A percentile compares a stretch with the other conserved stretches of the same genome.
Conservation (phyloP, 2,888 invertebrate genomes). For the Argyresthia goedartella region DNA sequence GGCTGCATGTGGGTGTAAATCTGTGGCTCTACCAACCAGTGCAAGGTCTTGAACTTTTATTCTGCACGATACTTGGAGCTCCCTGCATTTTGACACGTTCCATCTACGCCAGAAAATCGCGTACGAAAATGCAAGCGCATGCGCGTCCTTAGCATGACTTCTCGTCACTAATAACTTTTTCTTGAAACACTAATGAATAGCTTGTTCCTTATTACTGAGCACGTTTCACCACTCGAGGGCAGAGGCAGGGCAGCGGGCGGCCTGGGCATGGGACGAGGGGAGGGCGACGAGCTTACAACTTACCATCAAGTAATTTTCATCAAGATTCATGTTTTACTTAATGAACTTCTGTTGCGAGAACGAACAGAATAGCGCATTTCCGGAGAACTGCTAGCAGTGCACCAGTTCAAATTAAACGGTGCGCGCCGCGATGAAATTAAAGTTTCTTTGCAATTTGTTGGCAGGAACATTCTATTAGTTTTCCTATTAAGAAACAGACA, state of each 20-base stretch:
- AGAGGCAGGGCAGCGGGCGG: slow-evolving; percentile 12
- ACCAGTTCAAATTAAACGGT: slow-evolving; percentile 3
- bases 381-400: not conserved
- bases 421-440: slow-evolving; percentile 1
- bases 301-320: slow-evolving; percentile 51
- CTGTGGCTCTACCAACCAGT: too few species aligned
- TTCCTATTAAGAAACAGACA: not conserved
- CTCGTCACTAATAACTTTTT: slow-evolving; percentile 57
- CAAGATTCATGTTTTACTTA: slow-evolving; percentile 39
- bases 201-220: slow-evolving; percentile 58
- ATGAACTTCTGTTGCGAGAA: slow-evolving; percentile 25
- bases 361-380: slow-evolving; percentile 8
- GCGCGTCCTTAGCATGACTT: slow-evolving; percentile 44
- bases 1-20: too few species aligned
- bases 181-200: slow-evolving; percentile 67
- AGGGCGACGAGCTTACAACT: slow-evolving; percentile 41
- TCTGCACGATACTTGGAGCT: too few species aligned
- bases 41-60: too few species aligned
- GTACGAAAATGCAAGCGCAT: slow-evolving; percentile 52
- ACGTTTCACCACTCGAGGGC: slow-evolving; percentile 50
- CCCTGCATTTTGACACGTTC: not conserved
- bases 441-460: not conserved
- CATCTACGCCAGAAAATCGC: slow-evolving; percentile 41
- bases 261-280: slow-evolving; percentile 14
- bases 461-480: not conserved